Percentiles rank a stretch among this genome's conserved stretches.
Evolutionary conservation across 2,888 invertebrate genomes (phyloP).

Genomic region (Drymonia ruficornis): DNA sequence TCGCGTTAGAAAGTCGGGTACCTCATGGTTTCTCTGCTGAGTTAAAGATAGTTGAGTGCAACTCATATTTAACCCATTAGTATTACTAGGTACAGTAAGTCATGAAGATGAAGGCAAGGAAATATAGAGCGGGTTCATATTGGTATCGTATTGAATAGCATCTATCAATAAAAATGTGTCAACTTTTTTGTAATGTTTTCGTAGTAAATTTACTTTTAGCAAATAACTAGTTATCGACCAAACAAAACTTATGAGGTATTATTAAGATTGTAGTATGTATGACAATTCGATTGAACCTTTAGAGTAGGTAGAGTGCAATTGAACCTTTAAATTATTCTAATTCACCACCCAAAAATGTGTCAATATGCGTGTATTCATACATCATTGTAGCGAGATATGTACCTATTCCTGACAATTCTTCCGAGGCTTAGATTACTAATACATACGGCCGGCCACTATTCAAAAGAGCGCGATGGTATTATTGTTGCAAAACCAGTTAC

Average conservation of each 20-base stretch:
- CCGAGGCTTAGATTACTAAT: too few relatives aligned
- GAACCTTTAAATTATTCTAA: slow-evolving; percentile 1
- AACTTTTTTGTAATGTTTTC: not conserved
- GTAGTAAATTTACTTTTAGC: not conserved
- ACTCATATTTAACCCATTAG: too few relatives aligned
- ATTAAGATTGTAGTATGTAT: slow-evolving; percentile 49
- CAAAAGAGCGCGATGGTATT: not conserved
- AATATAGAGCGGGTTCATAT: too few relatives aligned
- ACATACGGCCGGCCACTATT: not conserved
- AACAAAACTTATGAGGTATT: slow-evolving; percentile 64
- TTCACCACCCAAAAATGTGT: not conserved
- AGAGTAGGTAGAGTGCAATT: slow-evolving; percentile 16
- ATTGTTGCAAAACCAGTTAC: not conserved
- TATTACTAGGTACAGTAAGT: too few relatives aligned
- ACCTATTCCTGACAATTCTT: too few relatives aligned
- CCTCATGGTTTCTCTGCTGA: too few relatives aligned
- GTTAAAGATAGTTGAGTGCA: too few relatives aligned
- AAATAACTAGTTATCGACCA: slow-evolving; percentile 60
- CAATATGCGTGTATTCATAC: not conserved
- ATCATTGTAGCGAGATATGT: not conserved
- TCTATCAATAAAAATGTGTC: not conserved
- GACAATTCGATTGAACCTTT: slow-evolving; percentile 26
- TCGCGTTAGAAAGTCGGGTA: not conserved
- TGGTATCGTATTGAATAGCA: too few relatives aligned
- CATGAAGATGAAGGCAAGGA: too few relatives aligned